phyloP scores from a whole-genome alignment of 2,888 invertebrate genomes.

The Torymus texanus region DNA sequence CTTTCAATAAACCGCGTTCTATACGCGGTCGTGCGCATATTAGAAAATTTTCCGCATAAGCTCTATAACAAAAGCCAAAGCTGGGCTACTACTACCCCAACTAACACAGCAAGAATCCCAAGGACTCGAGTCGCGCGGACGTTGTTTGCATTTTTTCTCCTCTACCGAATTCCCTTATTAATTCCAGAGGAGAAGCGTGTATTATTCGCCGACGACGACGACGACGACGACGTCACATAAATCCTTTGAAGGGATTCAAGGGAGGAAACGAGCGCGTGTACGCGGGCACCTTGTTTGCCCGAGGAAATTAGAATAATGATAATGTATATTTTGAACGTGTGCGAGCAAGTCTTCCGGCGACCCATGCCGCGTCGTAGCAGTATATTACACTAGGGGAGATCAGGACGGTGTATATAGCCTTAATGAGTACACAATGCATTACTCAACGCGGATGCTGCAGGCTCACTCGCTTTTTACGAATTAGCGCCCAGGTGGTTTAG shows the following conservation, averaged over 20 bases:
- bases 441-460: no score
- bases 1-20: no score
- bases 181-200: conserved; percentile 9
- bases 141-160: neutral
- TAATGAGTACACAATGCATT: no score
- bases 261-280: conserved; percentile 23
- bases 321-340: conserved; percentile 6
- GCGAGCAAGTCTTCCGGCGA: neutral
- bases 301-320: conserved; percentile 63
- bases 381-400: neutral
- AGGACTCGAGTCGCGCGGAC: no score
- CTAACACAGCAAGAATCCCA: no score
- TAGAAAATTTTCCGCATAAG: no score
- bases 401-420: no score
- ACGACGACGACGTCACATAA: conserved; percentile 31
- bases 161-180: conserved; percentile 26
- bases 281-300: conserved; percentile 46
- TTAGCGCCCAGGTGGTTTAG: no score
- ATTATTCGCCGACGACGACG: conserved; percentile 19
- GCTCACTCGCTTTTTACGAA: no score
- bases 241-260: conserved; percentile 38
- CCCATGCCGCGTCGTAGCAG: neutral
- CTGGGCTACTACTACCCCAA: no score
- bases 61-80: no score
- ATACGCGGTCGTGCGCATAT: no score